Conservation (phyloP, 2,888 invertebrate genomes). For the Netelia virgata region DNA sequence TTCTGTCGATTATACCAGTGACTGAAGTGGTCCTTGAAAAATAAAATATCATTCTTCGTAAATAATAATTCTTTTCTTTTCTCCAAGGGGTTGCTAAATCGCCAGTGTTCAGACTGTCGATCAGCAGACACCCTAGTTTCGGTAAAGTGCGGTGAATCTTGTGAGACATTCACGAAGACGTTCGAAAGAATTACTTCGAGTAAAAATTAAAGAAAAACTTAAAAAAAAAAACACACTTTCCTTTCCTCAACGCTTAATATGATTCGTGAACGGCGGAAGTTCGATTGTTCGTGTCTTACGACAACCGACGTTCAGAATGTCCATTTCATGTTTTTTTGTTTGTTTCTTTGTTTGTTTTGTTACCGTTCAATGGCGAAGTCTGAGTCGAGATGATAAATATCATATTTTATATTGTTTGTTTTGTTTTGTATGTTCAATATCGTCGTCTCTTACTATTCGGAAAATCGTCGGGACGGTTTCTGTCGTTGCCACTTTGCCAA, state of each 20-base stretch:
- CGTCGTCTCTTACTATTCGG: conserved; percentile 89
- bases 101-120: background rate
- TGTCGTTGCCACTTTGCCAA: conserved; percentile 85
- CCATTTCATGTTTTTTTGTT: background rate
- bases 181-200: no score
- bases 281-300: background rate
- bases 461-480: conserved; percentile 88
- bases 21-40: conserved; percentile 47
- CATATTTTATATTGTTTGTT: conserved; percentile 5
- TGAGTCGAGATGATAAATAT: conserved; percentile 33
- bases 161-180: background rate
- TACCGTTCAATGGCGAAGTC: conserved; percentile 30
- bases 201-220: no score
- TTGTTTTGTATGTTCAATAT: conserved; percentile 83
- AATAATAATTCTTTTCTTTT: background rate
- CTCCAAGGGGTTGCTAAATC: background rate
- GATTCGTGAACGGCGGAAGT: background rate
- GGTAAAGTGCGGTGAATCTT: background rate
- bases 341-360: background rate
- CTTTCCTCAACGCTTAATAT: background rate
- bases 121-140: background rate
- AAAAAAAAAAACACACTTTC: background rate
- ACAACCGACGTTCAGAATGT: background rate
- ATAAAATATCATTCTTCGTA: conserved; percentile 21
- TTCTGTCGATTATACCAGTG: background rate